These are phyloP conservation scores for Drosophila serrata DNA, from an alignment of 1,140 invertebrate genomes.

Conservation along the genomic window DNA sequence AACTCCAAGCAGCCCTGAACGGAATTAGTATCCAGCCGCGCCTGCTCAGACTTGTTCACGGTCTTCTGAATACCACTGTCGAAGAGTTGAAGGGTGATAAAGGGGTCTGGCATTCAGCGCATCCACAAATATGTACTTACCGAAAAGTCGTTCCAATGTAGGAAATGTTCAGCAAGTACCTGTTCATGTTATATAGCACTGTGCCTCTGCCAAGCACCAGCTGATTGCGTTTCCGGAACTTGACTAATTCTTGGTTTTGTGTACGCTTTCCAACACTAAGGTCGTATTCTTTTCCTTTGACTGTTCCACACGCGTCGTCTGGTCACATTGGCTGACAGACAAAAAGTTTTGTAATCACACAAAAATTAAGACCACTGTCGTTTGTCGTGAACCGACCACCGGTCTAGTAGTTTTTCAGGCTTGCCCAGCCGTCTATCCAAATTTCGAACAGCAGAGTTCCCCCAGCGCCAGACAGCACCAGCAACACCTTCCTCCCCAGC, in stretches of 20 bases:
- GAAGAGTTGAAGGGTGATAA: background rate
- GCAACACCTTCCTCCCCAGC: background rate
- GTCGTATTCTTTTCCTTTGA: background rate
- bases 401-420: conserved; percentile 38
- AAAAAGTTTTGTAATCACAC: conserved; percentile 66
- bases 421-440: conserved; percentile 31
- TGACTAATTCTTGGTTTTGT: too few species aligned
- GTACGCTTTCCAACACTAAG: background rate
- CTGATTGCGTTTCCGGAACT: background rate
- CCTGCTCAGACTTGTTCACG: conserved; percentile 64
- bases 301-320: background rate
- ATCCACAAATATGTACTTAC: conserved; percentile 76
- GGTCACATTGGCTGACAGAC: conserved; percentile 29
- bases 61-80: conserved; percentile 87
- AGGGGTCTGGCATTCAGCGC: background rate
- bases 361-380: conserved; percentile 36
- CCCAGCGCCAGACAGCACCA: conserved; percentile 18
- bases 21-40: conserved; percentile 86
- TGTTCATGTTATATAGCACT: conserved; percentile 85
- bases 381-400: conserved; percentile 36
- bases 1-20: conserved; percentile 89
- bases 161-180: conserved; percentile 88
- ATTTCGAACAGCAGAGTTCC: conserved; percentile 22
- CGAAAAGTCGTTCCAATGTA: conserved; percentile 88
- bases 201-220: conserved; percentile 4